These are phyloP conservation scores for Proisotoma minuta DNA, from an alignment of 2,888 invertebrate species.

Conservation along the genomic window DNA sequence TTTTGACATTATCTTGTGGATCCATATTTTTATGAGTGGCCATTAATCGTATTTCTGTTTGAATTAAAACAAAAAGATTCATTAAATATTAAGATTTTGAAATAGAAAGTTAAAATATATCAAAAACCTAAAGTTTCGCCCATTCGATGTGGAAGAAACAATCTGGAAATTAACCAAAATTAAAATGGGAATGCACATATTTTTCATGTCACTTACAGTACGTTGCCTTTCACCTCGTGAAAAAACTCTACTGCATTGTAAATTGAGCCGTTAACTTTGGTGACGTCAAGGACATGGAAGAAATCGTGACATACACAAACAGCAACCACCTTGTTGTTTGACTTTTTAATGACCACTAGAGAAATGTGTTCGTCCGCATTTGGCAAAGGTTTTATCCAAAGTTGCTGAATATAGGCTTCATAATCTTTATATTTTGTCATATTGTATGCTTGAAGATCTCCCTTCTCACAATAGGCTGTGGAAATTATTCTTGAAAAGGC, in stretches of 20 bases:
- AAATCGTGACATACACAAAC: conserved; percentile 72
- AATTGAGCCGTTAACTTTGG: conserved; percentile 64
- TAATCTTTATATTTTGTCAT: conserved; percentile 14
- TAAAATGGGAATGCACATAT: not conserved
- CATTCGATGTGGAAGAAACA: conserved; percentile 59
- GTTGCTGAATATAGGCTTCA: conserved; percentile 16
- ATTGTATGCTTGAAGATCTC: conserved; percentile 23
- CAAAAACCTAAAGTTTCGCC: conserved; percentile 65
- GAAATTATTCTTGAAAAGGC: conserved; percentile 21
- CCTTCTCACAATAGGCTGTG: conserved; percentile 19
- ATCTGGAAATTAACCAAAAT: not conserved
- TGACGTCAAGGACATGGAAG: not conserved
- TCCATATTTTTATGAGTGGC: conserved; percentile 64
- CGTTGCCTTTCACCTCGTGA: conserved; percentile 57
- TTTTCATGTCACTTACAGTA: conserved; percentile 26
- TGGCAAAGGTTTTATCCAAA: conserved; percentile 19
- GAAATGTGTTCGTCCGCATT: conserved; percentile 52
- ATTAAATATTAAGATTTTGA: too few relatives aligned
- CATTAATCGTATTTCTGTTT: conserved; percentile 88
- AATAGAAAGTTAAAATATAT: too few relatives aligned
- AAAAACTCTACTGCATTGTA: conserved; percentile 73
- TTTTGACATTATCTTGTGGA: conserved; percentile 66
- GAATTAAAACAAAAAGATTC: too few relatives aligned
- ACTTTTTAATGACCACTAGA: conserved; percentile 59
- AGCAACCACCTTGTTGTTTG: conserved; percentile 58